A percentile compares a stretch with the other conserved stretches of the same genome.
Conservation (phyloP, 2,888 invertebrate species). For the Drosophila anomelani region DNA sequence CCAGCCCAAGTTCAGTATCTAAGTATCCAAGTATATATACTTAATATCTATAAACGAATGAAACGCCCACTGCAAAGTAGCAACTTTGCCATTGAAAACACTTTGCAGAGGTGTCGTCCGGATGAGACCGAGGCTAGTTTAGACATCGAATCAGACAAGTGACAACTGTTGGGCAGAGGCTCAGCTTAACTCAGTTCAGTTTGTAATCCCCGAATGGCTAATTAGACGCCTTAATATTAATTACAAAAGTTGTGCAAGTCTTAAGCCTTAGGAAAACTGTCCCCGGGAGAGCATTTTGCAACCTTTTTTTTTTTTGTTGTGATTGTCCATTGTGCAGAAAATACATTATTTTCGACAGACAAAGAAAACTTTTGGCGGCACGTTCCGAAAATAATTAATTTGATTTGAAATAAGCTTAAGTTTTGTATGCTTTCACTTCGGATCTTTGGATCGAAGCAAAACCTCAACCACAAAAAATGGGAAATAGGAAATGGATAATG, state of each 20-base stretch:
- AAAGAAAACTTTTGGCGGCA: slow-evolving; percentile 33
- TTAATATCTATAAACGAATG: slow-evolving; percentile 16
- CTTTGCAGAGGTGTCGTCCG: slow-evolving; percentile 18
- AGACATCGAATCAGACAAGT: slow-evolving; percentile 12
- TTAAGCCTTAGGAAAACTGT: slow-evolving; percentile 43
- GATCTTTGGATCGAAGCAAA: slow-evolving; percentile 10
- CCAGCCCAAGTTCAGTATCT: slow-evolving; percentile 18
- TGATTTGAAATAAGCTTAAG: slow-evolving; percentile 43
- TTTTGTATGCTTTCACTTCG: slow-evolving; percentile 63
- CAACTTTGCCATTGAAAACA: slow-evolving; percentile 40
- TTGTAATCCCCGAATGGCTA: slow-evolving; percentile 44
- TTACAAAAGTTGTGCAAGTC: slow-evolving; percentile 64
- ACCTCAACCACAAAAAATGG: slow-evolving; percentile 3
- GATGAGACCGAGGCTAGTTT: slow-evolving; percentile 36
- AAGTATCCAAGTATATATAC: not conserved
- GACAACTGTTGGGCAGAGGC: slow-evolving; percentile 21
- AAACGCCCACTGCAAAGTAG: slow-evolving; percentile 20
- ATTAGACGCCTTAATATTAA: slow-evolving; percentile 73
- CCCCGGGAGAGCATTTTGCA: slow-evolving; percentile 54
- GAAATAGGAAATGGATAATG: slow-evolving; percentile 43
- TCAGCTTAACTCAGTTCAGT: not conserved
- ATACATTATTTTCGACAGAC: slow-evolving; percentile 35
- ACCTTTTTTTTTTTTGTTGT: slow-evolving; percentile 12
- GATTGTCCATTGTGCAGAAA: slow-evolving; percentile 17
- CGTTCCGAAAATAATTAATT: slow-evolving; percentile 53